phyloP scores from a whole-genome alignment of 2,113 vertebrate genomes.

The Lepus europaeus region DNA sequence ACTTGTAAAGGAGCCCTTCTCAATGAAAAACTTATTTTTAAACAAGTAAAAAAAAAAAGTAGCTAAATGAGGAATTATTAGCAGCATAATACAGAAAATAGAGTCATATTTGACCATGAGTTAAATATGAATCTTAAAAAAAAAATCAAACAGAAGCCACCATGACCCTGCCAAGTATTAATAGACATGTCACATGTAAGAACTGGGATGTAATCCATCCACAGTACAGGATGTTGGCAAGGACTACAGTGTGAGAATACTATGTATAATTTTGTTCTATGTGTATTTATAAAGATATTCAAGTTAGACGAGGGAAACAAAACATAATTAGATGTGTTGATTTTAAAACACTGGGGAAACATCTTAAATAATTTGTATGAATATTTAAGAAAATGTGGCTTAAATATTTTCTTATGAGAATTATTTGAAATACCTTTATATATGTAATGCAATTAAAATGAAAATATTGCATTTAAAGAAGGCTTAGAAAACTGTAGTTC shows the following conservation, averaged over 20 bases:
- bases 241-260: neutral
- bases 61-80: conserved; percentile 22
- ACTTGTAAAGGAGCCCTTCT: conserved; percentile 52
- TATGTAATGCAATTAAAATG: neutral
- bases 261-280: neutral
- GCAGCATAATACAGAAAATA: neutral
- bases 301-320: neutral
- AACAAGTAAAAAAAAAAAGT: neutral
- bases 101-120: conserved; percentile 8
- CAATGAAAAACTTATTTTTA: neutral
- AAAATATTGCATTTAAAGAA: conserved; percentile 28
- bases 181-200: conserved; percentile 24
- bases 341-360: conserved; percentile 47
- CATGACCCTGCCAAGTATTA: conserved; percentile 26
- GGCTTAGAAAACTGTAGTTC: neutral
- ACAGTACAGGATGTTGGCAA: neutral
- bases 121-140: conserved; percentile 52
- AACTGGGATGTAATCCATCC: neutral
- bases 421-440: conserved; percentile 40
- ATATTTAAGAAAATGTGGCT: neutral
- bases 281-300: conserved; percentile 37
- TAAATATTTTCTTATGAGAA: conserved; percentile 57
- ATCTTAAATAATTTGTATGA: neutral
- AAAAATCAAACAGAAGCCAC: neutral
- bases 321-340: conserved; percentile 13